phyloP scores from a whole-genome alignment of 1,140 invertebrate species.

The Stegodyphus dumicola region DNA sequence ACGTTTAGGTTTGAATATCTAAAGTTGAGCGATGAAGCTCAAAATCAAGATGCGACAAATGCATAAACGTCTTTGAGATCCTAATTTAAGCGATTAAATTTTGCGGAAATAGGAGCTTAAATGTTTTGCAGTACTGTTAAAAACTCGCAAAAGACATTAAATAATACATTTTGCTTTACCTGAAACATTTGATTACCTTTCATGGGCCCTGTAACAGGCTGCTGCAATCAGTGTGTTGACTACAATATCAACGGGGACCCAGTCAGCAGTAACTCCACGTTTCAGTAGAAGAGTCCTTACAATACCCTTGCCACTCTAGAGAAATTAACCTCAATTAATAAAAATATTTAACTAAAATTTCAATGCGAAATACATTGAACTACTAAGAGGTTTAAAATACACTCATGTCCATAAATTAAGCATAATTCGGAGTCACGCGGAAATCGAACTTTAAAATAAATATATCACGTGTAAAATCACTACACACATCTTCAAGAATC shows the following conservation, averaged over 20 bases:
- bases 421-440: no score
- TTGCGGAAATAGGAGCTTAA: not conserved
- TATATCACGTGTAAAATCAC: no score
- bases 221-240: slow-evolving; percentile 66
- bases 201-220: slow-evolving; percentile 66
- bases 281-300: slow-evolving; percentile 65
- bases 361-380: no score
- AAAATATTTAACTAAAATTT: not conserved
- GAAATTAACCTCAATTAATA: slow-evolving; percentile 12
- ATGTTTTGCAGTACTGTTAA: not conserved
- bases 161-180: not conserved
- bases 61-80: no score
- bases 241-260: slow-evolving; percentile 67
- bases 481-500: no score
- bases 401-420: no score
- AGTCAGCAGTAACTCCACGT: slow-evolving; percentile 63
- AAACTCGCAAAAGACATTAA: not conserved
- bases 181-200: slow-evolving; percentile 58
- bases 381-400: no score
- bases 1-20: no score
- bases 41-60: no score
- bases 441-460: no score
- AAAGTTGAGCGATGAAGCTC: no score
- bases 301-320: slow-evolving; percentile 66
- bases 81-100: not conserved